Base-by-base conservation (phyloP, 2,888 invertebrate species). In the Drosophila macrospina region DNA sequence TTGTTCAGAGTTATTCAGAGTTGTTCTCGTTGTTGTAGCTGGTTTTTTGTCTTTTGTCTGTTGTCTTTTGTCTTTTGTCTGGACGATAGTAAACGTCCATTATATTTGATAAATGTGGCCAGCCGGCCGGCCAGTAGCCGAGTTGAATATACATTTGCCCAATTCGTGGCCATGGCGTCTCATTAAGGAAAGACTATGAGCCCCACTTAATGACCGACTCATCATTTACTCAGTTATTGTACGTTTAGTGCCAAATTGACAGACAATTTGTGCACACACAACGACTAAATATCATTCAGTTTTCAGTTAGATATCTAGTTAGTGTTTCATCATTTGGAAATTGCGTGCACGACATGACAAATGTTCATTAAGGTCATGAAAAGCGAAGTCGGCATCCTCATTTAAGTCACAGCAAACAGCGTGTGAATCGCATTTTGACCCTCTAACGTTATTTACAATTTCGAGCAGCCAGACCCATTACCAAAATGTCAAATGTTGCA, bases 161-260 rank as follows among this genome's bases (percentile, higher is more conserved):
- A 64, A 78, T 42, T 75, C 60, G 52, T 37, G 13, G 11, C 16
- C 26, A 20, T 34, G 34, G 34, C 20, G 59, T 37, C 68, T 79
- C 83, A 82, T 81, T 86, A 75, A 52, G 71, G 50, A 45, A 39
- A 13, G 42, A 39, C 67, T 60, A 69, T 63, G 62, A 36, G 66
- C 45, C 50, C 50, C 44, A 60, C 56, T 62, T 79, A 85, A 79
- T 85, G 82, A 67, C 57, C 55, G 48, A 52, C 82, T 71, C 80
- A 83, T 88, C 79, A 79, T 79, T 88, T 72, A 75, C 74, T 70
- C 69, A 79, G 81, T 80, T 84, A 77, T 77, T 81, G 85, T 71
- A 71, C 79, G 71, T 69, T 88, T 79, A 74, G 74, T 67, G 76
- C 69, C 73, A 84, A 88, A 84, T 88, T 83, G 88, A 74, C 88